Evolutionary conservation across 2,888 invertebrate genomes (phyloP).

Genomic region (Agrotis segetum): DNA sequence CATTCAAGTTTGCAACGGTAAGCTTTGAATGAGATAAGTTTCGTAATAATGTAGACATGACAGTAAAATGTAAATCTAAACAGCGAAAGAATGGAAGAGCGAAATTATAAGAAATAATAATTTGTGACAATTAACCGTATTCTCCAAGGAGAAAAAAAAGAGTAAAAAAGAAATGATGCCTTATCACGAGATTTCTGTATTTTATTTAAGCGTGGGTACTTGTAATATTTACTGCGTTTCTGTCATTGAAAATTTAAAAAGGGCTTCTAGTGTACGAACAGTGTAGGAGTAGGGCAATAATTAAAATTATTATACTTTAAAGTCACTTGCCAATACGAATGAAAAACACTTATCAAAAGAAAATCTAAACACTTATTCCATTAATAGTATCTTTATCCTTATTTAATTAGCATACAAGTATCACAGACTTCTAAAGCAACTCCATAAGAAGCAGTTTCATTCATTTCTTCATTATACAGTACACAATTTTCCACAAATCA

Average conservation of each 20-base stretch:
- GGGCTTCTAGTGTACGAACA: no score
- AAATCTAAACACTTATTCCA: neutral
- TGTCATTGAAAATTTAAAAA: no score
- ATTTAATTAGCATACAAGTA: slow-evolving; percentile 25
- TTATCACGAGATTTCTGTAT: no score
- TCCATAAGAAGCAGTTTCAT: slow-evolving; percentile 20
- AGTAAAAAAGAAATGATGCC: no score
- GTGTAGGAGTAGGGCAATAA: no score
- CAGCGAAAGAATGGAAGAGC: neutral
- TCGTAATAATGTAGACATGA: slow-evolving; percentile 36
- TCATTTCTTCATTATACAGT: slow-evolving; percentile 24
- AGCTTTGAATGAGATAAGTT: slow-evolving; percentile 34
- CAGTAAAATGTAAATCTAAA: slow-evolving; percentile 12
- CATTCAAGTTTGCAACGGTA: slow-evolving; percentile 26
- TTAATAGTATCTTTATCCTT: neutral
- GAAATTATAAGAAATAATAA: no score
- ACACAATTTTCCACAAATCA: slow-evolving; percentile 49
- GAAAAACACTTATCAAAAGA: neutral
- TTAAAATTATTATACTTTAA: neutral
- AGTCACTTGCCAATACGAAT: no score
- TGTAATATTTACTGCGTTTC: no score
- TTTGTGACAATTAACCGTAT: no score
- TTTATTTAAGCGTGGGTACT: no score
- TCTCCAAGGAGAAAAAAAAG: no score
- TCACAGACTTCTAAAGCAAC: neutral